These are phyloP conservation scores for Burhinus bistriatus DNA, from an alignment of 2,113 vertebrate species.

Conservation along the genomic window DNA sequence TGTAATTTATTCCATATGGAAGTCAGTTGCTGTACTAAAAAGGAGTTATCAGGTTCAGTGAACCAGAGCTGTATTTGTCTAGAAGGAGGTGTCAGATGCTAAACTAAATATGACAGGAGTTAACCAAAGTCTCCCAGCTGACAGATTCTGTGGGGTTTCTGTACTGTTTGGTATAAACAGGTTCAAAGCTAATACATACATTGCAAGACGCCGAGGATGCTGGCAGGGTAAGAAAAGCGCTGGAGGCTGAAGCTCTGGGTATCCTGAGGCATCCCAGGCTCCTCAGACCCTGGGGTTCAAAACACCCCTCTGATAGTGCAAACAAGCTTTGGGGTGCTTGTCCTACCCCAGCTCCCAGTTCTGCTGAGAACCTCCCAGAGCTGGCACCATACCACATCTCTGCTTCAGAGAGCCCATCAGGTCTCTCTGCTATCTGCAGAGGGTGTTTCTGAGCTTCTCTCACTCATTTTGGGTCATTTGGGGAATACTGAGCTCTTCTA, in stretches of 20 bases:
- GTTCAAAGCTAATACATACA: constrained; percentile 17
- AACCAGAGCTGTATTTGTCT: constrained; percentile 46
- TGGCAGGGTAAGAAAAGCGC: background rate
- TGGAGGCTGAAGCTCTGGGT: background rate
- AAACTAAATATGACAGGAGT: constrained; percentile 61
- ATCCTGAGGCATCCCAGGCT: background rate
- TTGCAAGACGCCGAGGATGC: background rate
- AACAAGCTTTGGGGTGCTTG: background rate
- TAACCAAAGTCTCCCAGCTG: constrained; percentile 49
- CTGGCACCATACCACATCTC: rapidly evolving
- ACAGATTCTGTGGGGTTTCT: constrained; percentile 38
- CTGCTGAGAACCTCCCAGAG: background rate
- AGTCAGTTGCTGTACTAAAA: constrained; percentile 45
- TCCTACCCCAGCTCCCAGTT: no score
- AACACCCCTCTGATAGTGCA: background rate
- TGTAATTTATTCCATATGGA: constrained; percentile 45
- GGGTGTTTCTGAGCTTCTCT: background rate
- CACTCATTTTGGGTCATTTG: rapidly evolving
- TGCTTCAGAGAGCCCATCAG: background rate
- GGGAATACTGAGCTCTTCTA: background rate
- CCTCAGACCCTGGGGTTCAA: background rate
- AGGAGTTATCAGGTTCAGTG: constrained; percentile 59
- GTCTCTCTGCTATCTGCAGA: background rate
- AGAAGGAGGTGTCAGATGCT: constrained; percentile 66
- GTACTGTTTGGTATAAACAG: constrained; percentile 27